Evolutionary conservation across 2,797 vertebrate genomes (phyloP).

Genomic region (Oryzias sinensis): DNA sequence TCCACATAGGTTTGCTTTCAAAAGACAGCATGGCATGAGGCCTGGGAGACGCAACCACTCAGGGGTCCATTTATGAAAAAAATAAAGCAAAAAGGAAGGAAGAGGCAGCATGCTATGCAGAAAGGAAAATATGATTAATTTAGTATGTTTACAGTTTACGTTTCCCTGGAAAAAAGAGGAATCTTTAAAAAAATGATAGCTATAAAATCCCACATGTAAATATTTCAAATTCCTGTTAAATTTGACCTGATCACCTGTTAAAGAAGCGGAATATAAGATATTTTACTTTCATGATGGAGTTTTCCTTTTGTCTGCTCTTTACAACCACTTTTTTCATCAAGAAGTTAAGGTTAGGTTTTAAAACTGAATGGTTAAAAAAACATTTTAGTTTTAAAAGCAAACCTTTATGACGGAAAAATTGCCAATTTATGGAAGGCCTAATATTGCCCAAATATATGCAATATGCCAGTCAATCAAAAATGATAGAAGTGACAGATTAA

Average conservation of each 20-base stretch:
- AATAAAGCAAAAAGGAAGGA: slow-evolving; percentile 22
- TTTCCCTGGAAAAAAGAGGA: slow-evolving; percentile 64
- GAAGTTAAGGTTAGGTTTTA: no score
- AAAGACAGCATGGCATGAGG: slow-evolving; percentile 70
- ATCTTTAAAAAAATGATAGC: slow-evolving; percentile 62
- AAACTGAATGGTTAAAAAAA: no score
- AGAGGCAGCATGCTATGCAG: slow-evolving; percentile 38
- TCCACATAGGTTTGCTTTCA: slow-evolving; percentile 74
- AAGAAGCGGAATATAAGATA: slow-evolving; percentile 49
- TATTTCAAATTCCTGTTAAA: slow-evolving; percentile 51
- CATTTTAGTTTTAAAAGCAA: no score
- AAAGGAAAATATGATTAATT: slow-evolving; percentile 79
- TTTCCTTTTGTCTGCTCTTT: slow-evolving; percentile 22
- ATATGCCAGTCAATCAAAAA: no score
- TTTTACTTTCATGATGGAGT: slow-evolving; percentile 53
- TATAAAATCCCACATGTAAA: slow-evolving; percentile 54
- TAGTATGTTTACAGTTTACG: slow-evolving; percentile 79
- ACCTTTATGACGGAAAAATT: no score
- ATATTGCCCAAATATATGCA: no score
- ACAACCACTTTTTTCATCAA: slow-evolving; percentile 11
- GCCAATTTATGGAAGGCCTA: no score
- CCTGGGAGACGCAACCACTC: slow-evolving; percentile 64
- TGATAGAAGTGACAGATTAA: no score
- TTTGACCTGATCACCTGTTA: slow-evolving; percentile 64
- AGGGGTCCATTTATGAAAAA: slow-evolving; percentile 64